Base-by-base conservation (phyloP, 2,888 invertebrate genomes). In the Epirrhoe tristata region DNA sequence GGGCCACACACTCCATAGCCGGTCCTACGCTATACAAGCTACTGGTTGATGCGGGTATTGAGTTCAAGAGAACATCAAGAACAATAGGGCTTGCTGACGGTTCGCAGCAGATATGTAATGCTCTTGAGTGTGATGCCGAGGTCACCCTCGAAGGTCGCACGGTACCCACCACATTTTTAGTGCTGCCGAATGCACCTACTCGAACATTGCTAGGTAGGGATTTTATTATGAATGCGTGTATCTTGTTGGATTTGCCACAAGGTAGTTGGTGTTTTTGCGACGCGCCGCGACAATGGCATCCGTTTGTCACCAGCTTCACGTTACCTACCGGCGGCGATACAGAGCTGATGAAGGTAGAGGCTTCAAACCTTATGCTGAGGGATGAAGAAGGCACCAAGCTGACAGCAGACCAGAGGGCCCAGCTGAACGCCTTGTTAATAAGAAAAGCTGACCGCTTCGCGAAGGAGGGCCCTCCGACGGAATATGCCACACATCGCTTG, bases 401-500 rank as follows among this genome's bases (percentile, higher is more conserved):
- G 48, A 31, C 48, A 16, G 6, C 5, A 10, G 31, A 17, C 43
- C 43, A 43, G 12, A 8, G 43, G 10, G 43, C 43, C 43, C 43
- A 43, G 43, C 10, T 43, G 43, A 43, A 43, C 43, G 6, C 43
- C 8, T 10, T 43, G 12, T 10, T 43, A 10, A 43, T 43, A 43
- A 43, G 24, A 16, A 46, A 34, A 7, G n/a, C 16, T 6, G 48
- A 36, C 17, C 58, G 39, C 7, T 56, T 53, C 43, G 55, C 56
- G 1, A 16, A n/a, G 17, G 43, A 66, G 4, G 68, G 71, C 1
- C 65, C 65, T 43, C 36, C 71, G 0, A 76, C 75, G 2, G 67
- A 68, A 0, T 75, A 58, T 14, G 73, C 73, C 0, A 63, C 70
- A 12, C 84, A 84, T 54, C 39, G 34, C 5, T 82, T 84, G 5